phyloP scores from a whole-genome alignment of 2,113 vertebrate genomes.

The Bujurquina vittata region DNA sequence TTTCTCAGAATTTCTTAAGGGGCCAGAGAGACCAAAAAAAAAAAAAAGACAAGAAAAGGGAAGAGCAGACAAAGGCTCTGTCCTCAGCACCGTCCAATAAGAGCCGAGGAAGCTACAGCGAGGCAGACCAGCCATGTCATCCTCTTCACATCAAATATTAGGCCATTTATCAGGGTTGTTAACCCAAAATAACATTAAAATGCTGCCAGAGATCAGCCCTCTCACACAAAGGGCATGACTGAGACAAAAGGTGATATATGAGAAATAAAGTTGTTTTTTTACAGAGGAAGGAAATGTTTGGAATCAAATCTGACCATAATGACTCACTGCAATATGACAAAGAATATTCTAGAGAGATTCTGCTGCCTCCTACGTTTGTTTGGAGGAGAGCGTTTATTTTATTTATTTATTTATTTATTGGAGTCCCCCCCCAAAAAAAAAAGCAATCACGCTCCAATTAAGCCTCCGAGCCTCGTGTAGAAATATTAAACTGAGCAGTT shows the following conservation, averaged over 20 bases:
- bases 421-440: neutral
- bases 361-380: slow-evolving; percentile 89
- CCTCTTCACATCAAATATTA: slow-evolving; percentile 24
- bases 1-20: slow-evolving; percentile 39
- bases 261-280: neutral
- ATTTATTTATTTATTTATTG: neutral
- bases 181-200: slow-evolving; percentile 29
- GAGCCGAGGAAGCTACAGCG: slow-evolving; percentile 23
- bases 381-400: slow-evolving; percentile 51
- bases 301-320: slow-evolving; percentile 59
- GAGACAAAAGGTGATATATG: neutral
- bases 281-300: slow-evolving; percentile 2
- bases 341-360: slow-evolving; percentile 96
- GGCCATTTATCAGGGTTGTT: slow-evolving; percentile 2
- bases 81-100: slow-evolving; percentile 28
- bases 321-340: slow-evolving; percentile 98
- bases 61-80: slow-evolving; percentile 40
- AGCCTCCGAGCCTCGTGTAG: neutral
- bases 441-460: slow-evolving; percentile 6
- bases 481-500: neutral
- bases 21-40: neutral
- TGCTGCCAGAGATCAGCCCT: neutral
- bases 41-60: neutral
- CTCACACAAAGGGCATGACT: neutral
- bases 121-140: slow-evolving; percentile 34